Evolutionary conservation across 2,888 invertebrate species (phyloP).

Genomic region (Agapetus fuscipes): DNA sequence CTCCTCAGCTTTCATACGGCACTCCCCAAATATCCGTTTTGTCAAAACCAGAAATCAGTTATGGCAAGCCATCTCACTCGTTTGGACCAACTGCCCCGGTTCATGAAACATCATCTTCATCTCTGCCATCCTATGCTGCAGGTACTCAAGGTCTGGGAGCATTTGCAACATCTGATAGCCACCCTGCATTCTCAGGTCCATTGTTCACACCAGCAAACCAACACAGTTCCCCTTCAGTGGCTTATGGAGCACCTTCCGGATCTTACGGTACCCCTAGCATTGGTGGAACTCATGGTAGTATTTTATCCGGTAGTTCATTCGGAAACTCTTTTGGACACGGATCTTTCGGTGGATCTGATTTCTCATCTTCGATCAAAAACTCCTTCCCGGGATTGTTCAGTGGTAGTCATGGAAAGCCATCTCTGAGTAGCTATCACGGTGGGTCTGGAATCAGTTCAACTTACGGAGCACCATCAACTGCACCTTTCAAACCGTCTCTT

Average conservation of each 20-base stretch:
- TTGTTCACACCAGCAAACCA: slow-evolving; percentile 28
- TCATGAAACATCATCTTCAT: slow-evolving; percentile 27
- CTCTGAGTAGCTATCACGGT: slow-evolving; percentile 2
- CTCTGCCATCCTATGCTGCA: slow-evolving; percentile 34
- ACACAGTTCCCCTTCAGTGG: slow-evolving; percentile 32
- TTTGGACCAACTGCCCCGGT: slow-evolving; percentile 28
- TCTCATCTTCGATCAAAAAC: slow-evolving; percentile 10
- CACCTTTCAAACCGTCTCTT: slow-evolving; percentile 32
- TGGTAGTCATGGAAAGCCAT: slow-evolving; percentile 4
- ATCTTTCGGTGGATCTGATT: slow-evolving; percentile 4
- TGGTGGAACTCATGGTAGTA: slow-evolving; percentile 1
- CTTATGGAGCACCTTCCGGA: slow-evolving; percentile 23
- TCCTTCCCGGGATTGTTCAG: slow-evolving; percentile 15
- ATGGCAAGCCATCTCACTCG: slow-evolving; percentile 29
- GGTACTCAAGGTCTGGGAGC: slow-evolving; percentile 40
- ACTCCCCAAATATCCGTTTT: slow-evolving; percentile 28
- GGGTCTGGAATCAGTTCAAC: slow-evolving; percentile 24
- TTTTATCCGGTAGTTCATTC: slow-evolving; percentile 25
- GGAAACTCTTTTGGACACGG: slow-evolving; percentile 20
- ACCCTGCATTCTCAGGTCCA: slow-evolving; percentile 4
- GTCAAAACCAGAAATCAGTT: slow-evolving; percentile 30
- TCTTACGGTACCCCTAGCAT: slow-evolving; percentile 26
- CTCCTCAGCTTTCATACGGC: slow-evolving; percentile 33
- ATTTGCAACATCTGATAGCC: slow-evolving; percentile 25
- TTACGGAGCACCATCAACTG: slow-evolving; percentile 31